A percentile compares a stretch with the other conserved stretches of the same genome.
phyloP scores from a whole-genome alignment of 1,140 invertebrate genomes.

The Acromyrmex charruanus region DNA sequence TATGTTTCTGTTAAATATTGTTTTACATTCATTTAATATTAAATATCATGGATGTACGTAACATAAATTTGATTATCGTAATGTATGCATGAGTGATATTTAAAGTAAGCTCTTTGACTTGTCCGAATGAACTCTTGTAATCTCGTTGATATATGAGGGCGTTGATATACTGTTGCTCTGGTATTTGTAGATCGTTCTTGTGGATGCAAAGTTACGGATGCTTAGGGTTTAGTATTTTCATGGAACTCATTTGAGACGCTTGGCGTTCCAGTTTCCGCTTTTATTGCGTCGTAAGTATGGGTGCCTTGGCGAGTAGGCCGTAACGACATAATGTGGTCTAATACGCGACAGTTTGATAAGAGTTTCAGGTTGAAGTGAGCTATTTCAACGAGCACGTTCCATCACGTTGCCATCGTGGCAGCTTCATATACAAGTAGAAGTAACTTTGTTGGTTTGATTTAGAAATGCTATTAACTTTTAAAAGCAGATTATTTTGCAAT shows the following conservation, averaged over 20 bases:
- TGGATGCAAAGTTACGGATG: constrained; percentile 27
- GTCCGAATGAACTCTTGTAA: constrained; percentile 26
- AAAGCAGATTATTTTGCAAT: neutral
- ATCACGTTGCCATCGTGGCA: too few relatives aligned
- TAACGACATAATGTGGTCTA: constrained; percentile 62
- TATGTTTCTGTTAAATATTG: neutral
- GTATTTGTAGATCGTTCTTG: constrained; percentile 11
- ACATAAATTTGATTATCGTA: neutral
- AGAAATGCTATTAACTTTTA: constrained; percentile 17
- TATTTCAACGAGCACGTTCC: neutral
- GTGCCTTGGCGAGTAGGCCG: constrained; percentile 46
- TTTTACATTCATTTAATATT: neutral
- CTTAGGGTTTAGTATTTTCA: constrained; percentile 52
- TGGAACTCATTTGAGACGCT: constrained; percentile 54
- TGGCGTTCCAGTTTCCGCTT: constrained; percentile 56
- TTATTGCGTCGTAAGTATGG: constrained; percentile 44
- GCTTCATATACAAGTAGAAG: neutral
- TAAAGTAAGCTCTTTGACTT: neutral
- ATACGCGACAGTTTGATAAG: constrained; percentile 60
- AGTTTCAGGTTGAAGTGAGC: constrained; percentile 1
- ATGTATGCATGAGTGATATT: neutral
- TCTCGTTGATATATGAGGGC: constrained; percentile 17
- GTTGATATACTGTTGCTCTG: neutral
- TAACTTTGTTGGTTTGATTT: neutral
- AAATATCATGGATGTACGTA: neutral